These are phyloP conservation scores for Alaudala cheleensis DNA, from an alignment of 2,113 vertebrate genomes.

Conservation along the genomic window DNA sequence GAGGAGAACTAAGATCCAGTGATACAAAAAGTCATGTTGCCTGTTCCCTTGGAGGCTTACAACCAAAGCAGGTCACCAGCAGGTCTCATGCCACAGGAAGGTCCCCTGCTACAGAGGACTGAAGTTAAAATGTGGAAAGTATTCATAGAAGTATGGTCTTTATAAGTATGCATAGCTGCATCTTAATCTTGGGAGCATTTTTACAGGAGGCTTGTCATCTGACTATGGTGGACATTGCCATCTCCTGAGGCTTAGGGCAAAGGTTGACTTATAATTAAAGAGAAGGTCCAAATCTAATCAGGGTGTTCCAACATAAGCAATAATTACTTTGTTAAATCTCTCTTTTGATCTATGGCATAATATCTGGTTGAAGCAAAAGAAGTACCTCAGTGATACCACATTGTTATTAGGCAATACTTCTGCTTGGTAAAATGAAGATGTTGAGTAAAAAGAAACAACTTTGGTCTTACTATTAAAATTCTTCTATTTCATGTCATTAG, in stretches of 20 bases:
- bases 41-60: neutral
- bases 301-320: neutral
- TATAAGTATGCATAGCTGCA: neutral
- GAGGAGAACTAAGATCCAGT: neutral
- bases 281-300: neutral
- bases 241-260: neutral
- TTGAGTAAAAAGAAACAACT: neutral
- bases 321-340: neutral
- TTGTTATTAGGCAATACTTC: neutral
- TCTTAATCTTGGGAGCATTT: neutral
- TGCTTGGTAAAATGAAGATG: neutral
- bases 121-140: neutral
- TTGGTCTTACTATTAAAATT: neutral
- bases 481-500: neutral
- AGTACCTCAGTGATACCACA: neutral
- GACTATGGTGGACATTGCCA: neutral
- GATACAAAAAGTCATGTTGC: neutral
- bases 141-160: neutral
- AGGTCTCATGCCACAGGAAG: neutral
- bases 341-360: neutral
- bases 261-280: conserved; percentile 3
- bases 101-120: neutral
- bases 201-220: neutral
- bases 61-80: neutral
- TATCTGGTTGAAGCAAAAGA: neutral